These are phyloP conservation scores for Griposia aprilina DNA, from an alignment of 2,888 invertebrate genomes.

Conservation along the genomic window DNA sequence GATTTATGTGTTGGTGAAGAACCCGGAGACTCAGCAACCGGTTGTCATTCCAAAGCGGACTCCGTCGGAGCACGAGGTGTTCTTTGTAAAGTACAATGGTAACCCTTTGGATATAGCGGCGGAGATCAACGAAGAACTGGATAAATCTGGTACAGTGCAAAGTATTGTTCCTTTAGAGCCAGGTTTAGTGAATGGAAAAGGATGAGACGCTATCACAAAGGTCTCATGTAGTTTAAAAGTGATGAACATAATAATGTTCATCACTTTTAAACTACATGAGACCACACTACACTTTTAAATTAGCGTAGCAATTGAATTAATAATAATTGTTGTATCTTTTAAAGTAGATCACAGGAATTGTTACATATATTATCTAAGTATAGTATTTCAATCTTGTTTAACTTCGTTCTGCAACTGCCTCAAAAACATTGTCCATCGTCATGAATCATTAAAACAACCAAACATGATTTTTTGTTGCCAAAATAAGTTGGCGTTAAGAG, in stretches of 20 bases:
- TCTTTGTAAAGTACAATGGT: constrained; percentile 92
- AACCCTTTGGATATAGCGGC: constrained; percentile 56
- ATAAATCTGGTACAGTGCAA: constrained; percentile 53
- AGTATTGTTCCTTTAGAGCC: constrained; percentile 64
- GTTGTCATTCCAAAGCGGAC: constrained; percentile 58
- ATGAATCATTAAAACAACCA: not conserved
- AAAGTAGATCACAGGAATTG: not conserved
- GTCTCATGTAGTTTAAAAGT: constrained; percentile 5
- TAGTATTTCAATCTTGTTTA: not conserved
- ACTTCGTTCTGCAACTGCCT: too few relatives aligned
- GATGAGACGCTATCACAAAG: constrained; percentile 3
- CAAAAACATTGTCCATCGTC: not conserved
- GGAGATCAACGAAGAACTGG: constrained; percentile 61
- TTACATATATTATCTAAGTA: not conserved
- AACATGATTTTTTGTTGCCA: not conserved
- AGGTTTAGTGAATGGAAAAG: constrained; percentile 65
- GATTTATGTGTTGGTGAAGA: constrained; percentile 94
- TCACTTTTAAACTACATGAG: too few relatives aligned
- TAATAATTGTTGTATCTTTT: not conserved
- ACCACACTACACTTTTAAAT: too few relatives aligned
- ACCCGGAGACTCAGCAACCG: constrained; percentile 91
- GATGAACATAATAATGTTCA: too few relatives aligned
- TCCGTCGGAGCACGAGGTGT: constrained; percentile 92
- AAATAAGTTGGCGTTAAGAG: not conserved
- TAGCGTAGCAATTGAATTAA: not conserved